These are phyloP conservation scores for Horisme vitalbata DNA, from an alignment of 2,888 invertebrate genomes.

Conservation along the genomic window DNA sequence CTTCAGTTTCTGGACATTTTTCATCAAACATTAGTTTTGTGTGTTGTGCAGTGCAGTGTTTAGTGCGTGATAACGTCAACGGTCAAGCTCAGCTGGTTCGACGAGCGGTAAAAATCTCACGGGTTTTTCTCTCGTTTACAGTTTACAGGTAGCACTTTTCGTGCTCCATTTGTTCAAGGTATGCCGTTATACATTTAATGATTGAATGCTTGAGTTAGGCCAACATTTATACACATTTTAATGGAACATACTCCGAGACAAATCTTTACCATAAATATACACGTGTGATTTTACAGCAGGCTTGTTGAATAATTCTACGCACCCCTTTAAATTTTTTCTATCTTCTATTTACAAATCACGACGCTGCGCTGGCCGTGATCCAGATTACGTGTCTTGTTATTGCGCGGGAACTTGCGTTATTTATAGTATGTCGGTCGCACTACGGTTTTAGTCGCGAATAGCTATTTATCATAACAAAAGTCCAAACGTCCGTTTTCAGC, in stretches of 20 bases:
- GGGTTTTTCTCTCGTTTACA: conserved; percentile 69
- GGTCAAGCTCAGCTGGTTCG: conserved; percentile 79
- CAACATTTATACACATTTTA: no score
- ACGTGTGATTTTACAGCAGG: conserved; percentile 24
- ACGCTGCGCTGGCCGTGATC: conserved; percentile 81
- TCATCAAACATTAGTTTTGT: conserved; percentile 25
- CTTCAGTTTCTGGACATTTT: neutral
- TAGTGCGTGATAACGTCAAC: conserved; percentile 64
- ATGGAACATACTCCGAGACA: neutral
- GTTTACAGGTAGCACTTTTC: conserved; percentile 67
- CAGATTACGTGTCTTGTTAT: conserved; percentile 75
- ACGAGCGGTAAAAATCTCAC: conserved; percentile 78
- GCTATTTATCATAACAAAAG: conserved; percentile 40
- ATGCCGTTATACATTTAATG: conserved; percentile 54
- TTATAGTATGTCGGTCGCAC: conserved; percentile 71
- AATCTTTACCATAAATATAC: conserved; percentile 1
- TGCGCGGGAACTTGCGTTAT: conserved; percentile 79
- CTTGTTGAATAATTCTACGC: no score
- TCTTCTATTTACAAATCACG: conserved; percentile 62
- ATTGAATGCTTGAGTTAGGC: neutral
- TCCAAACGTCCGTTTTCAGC: conserved; percentile 44
- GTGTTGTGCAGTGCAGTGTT: conserved; percentile 39
- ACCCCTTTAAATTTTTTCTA: no score
- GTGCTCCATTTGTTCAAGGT: conserved; percentile 78
- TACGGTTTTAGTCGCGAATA: conserved; percentile 57